Percentiles rank a stretch among this genome's conserved stretches.
Conservation (phyloP, 2,113 vertebrate species). For the Eulemur macaco region DNA sequence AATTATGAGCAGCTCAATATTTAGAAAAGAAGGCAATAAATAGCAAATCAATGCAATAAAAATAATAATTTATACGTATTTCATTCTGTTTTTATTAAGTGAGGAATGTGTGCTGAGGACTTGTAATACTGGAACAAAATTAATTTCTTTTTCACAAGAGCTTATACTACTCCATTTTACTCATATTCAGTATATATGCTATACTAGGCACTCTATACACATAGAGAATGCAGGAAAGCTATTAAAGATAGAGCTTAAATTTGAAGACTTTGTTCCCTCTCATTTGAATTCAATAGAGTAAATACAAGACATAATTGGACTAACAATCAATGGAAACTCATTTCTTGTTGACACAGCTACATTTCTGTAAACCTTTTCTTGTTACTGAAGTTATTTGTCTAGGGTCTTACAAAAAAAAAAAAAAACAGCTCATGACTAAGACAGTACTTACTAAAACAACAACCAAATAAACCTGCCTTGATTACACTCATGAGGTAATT, state of each 20-base stretch:
- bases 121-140: conserved; percentile 9
- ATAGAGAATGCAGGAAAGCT: not conserved
- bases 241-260: not conserved
- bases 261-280: conserved; percentile 36
- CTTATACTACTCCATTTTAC: not conserved
- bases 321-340: conserved; percentile 53
- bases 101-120: not conserved
- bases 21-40: not conserved
- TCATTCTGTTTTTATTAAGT: conserved; percentile 21
- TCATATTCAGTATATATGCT: not conserved
- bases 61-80: not conserved
- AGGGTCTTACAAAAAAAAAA: not conserved
- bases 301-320: not conserved
- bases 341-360: conserved; percentile 56
- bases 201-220: not conserved
- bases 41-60: conserved; percentile 11
- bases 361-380: conserved; percentile 57
- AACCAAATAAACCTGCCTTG: conserved; percentile 50
- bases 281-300: conserved; percentile 36
- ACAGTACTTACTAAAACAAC: conserved; percentile 64
- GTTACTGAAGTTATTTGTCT: conserved; percentile 56
- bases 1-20: conserved; percentile 10
- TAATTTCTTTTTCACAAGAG: conserved; percentile 40
- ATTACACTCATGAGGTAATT: conserved; percentile 38
- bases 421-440: conserved; percentile 45